A percentile compares a stretch with the other conserved stretches of the same genome.
Evolutionary conservation across 2,888 invertebrate genomes (phyloP).

Genomic region (Steromphala cineraria): DNA sequence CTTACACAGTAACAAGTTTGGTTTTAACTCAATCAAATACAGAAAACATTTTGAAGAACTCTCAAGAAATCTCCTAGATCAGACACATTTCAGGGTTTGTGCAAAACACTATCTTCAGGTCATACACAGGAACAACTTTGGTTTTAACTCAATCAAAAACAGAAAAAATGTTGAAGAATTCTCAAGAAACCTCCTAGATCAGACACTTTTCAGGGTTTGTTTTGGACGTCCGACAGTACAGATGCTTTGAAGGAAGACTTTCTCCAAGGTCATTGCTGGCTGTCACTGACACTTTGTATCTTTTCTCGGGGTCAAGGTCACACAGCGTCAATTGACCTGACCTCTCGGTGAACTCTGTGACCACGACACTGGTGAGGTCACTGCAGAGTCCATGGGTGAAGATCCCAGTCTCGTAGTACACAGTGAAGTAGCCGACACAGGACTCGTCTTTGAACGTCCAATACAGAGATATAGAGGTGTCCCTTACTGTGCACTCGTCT

Average conservation of each 20-base stretch:
- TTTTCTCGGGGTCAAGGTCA: conserved; percentile 4
- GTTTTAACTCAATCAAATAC: not conserved
- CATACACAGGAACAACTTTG: not conserved
- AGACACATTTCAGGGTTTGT: not conserved
- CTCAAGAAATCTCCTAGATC: not conserved
- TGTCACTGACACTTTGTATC: conserved; percentile 7
- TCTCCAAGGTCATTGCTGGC: conserved; percentile 14
- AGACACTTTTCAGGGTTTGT: not conserved
- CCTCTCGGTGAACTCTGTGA: not conserved
- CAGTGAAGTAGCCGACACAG: conserved; percentile 6
- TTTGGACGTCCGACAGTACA: not conserved
- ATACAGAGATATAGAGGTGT: not conserved
- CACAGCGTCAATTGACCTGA: not conserved
- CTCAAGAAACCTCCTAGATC: not conserved
- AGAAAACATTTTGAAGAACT: too few relatives aligned
- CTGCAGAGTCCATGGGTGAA: conserved; percentile 1
- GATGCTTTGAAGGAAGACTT: not conserved
- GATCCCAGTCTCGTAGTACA: conserved; percentile 14
- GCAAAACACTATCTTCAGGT: too few relatives aligned
- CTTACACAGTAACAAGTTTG: not conserved
- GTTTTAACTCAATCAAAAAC: not conserved
- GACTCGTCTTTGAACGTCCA: not conserved
- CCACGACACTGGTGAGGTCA: not conserved
- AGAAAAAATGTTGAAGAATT: too few relatives aligned
- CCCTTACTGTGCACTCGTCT: not conserved